Evolutionary conservation across 2,797 vertebrate species (phyloP).

Genomic region (Coreius guichenoti): DNA sequence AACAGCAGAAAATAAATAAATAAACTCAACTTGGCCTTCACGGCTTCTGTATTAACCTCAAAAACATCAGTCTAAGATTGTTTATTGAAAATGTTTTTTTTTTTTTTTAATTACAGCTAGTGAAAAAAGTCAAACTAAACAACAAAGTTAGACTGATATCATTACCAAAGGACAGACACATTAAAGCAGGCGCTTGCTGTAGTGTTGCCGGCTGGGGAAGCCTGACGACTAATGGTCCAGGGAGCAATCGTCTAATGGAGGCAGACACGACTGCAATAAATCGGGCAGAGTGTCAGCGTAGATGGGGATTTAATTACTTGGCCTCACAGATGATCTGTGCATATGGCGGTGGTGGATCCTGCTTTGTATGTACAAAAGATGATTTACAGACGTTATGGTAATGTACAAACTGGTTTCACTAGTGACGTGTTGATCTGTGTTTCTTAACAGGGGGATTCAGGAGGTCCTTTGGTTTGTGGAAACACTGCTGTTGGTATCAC

Average conservation of each 20-base stretch:
- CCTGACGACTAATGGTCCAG: accelerated
- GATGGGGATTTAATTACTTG: accelerated
- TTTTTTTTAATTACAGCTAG: background rate
- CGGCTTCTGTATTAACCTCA: background rate
- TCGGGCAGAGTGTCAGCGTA: background rate
- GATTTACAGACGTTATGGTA: background rate
- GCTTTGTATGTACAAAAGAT: background rate
- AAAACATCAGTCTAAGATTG: background rate
- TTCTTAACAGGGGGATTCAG: background rate
- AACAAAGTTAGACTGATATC: accelerated
- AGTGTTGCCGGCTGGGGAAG: background rate
- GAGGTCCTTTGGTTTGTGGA: constrained; percentile 12
- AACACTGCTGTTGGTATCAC: background rate
- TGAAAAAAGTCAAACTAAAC: background rate
- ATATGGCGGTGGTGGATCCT: background rate
- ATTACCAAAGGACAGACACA: too few relatives aligned
- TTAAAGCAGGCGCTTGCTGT: background rate
- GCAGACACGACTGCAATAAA: background rate
- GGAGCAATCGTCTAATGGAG: background rate
- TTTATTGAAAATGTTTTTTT: background rate
- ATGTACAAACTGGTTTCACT: background rate
- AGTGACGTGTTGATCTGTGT: background rate
- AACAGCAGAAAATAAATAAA: too few relatives aligned
- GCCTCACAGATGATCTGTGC: background rate
- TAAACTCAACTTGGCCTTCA: too few relatives aligned